Base-by-base conservation (phyloP, 2,113 vertebrate genomes). In the Chamaetylas fuelleborni region DNA sequence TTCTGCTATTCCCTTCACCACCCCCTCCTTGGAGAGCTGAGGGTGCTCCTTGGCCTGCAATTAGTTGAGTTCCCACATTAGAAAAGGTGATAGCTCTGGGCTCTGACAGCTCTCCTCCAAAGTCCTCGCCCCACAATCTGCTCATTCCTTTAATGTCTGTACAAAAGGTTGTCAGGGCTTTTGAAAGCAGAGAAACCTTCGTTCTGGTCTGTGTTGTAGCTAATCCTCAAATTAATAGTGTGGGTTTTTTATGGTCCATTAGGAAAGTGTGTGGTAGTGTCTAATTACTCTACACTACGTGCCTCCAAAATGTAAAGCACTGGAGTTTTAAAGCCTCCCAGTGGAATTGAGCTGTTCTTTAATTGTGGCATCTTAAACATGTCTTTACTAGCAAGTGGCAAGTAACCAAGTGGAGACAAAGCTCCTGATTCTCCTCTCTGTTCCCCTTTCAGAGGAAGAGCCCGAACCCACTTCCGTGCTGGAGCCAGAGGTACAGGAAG, bases 361-460 rank as follows among this genome's bases (percentile, higher is more conserved):
- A 91, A 93, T 91, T 93, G 66, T n/a, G 3, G 58, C 51, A 28
- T 95, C 73, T 93, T 76, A 48, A 86, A 66, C 43, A 18, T 71
- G 92, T 15, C 67, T 94, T 76, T 47, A 19, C 69, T 71, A 71
- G 77, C 77, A 85, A 85, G 53, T 61, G 65, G 53, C 5, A 11
- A 72, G 48, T 43, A 74, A 72, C 45, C 2, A 9, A 67, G 47
- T 33, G 47, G 48, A 86, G 33, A 45, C 72, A 81, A 70, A 92
- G 47, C 86, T 88, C 51, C 82, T 95, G n/a, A 92, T 86, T 72
- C 33, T 88, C 8, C 47, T 61, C 60, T 91, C 70, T 78, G 78
- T 76, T 36, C 24, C 40, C 10, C 22, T 93, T 97, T 84, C 97
- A 96, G 98, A 97, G 87, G 97, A 96, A 43, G 95, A 98, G 60